Base-by-base conservation (phyloP, 2,113 vertebrate genomes). In the Lontra canadensis region DNA sequence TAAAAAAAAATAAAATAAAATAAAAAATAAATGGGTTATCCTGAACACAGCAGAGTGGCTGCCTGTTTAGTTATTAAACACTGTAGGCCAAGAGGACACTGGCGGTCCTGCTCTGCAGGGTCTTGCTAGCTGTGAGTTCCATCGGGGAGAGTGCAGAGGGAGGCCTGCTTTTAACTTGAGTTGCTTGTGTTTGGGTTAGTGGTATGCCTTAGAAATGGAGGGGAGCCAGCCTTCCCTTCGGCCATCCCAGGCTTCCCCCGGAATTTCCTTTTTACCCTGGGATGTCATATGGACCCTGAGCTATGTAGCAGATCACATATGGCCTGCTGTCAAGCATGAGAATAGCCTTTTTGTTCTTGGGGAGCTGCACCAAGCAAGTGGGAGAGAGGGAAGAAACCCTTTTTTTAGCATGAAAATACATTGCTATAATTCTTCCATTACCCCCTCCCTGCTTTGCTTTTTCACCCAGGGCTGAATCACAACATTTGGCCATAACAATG, bases 181-280 rank as follows among this genome's bases (percentile, higher is more conserved):
- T 97, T 98, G 96, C 97, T 98, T 98, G 96, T 98, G 98, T 99
- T 99, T 98, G 99, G 98, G 98, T 98, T 98, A 97, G 96, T 98
- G 96, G 94, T 98, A 79, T 98, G 98, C 98, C 98, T 97, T 98
- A 98, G 99, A 99, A 98, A 99, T 98, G 71, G 90, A 94, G 69
- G 23, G 59, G 86, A 79, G 81, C 85, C 49, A 71, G 61, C 42
- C 20, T 71, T 82, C 57, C 79, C 98, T 99, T 97, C 98, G 98
- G 98, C 98, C 98, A 97, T 92, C 93, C 84, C 96, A 98, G 93
- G 90, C 97, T 39, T 92, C 98, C 92, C 6, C 90, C 95, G 94
- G 83, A 25, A 85, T 97, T 98, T 98, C 98, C 98, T 98, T 98
- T 95, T 90, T 88, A 97, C 90, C 42, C 85, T 49, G 55, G 67